phyloP scores from a whole-genome alignment of 2,113 vertebrate genomes.

The Tautogolabrus adspersus region DNA sequence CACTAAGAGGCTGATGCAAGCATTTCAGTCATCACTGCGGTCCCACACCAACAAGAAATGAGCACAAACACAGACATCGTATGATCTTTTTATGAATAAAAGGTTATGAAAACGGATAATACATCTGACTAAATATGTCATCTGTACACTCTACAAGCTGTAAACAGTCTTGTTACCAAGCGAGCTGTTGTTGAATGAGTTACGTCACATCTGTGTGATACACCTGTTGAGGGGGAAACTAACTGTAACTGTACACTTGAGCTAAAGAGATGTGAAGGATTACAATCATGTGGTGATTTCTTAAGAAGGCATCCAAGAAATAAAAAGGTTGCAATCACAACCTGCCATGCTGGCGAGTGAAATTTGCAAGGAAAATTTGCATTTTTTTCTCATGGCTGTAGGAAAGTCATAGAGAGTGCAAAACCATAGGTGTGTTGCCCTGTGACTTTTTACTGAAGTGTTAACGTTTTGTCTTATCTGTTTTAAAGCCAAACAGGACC shows the following conservation, averaged over 20 bases:
- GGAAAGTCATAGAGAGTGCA: background rate
- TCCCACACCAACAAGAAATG: background rate
- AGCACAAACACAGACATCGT: background rate
- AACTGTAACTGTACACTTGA: background rate
- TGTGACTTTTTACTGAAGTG: background rate
- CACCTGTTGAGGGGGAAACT: conserved; percentile 45
- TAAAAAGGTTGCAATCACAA: background rate
- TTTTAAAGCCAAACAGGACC: background rate
- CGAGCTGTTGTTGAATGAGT: conserved; percentile 22
- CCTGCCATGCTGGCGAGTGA: background rate
- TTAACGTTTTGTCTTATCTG: background rate
- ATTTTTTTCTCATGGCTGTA: background rate
- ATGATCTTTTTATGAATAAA: background rate
- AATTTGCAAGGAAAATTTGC: conserved; percentile 20
- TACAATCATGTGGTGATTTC: background rate
- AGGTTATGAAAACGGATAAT: background rate
- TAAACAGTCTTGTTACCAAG: background rate
- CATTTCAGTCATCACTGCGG: background rate
- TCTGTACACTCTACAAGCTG: background rate
- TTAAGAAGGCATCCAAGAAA: background rate
- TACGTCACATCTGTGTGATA: conserved; percentile 2
- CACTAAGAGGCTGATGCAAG: background rate
- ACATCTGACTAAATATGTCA: background rate
- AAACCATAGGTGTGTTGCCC: background rate
- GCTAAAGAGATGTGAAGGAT: background rate